Evolutionary conservation across 2,113 vertebrate genomes (phyloP), one percentile per base, ranked within the genome.

Genomic region (Trichomycterus rosablanca): DNA sequence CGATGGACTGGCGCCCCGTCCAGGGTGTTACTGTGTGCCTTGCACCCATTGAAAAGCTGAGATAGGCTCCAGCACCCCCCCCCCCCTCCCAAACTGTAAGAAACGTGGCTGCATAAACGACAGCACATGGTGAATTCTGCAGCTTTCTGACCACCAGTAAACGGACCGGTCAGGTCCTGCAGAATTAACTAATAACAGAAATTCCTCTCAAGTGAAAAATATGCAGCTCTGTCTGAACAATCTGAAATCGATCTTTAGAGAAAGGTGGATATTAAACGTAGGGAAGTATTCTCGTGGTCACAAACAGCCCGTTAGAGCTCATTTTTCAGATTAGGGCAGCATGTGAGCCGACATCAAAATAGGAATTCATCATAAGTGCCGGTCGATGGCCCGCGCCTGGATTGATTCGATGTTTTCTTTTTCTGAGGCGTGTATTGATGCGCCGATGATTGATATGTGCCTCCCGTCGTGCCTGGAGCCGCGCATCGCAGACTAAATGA

Each of bases 401-500:
- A 57, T 57, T 57, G 54, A 57, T 30, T 26, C 11, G 51, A 71
- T 67, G 24, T 60, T 64, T 55, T 46, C 59, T 49, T 32, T 14
- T 55, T 40, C 53, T 15, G 16, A 5, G 39, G 43, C 55, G 45
- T 19, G 49, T 55, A 59, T 28, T 66, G 71, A 67, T 59, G 63
- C 12, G 34, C 40, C 48, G 67, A 69, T 44, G 56, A 67, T 52
- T 57, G 72, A 71, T 59, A 23, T 12, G 45, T 59, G 19, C 63
- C 59, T 70, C 52, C 51, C n/a, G 42, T 67, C 30, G 66, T 53
- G 50, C 58, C n/a, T 44, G 42, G 51, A 58, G 61, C 54, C 30
- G 56, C 66, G 51, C 70, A 60, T 15, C 44, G 28, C 43, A 23
- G 44, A 39, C 39, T 39, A 61, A 62, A 65, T 68, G 63, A 73